phyloP scores from a whole-genome alignment of 37 sponge, comb jelly and placozoan species.

The Petrosia ficiformis region DNA sequence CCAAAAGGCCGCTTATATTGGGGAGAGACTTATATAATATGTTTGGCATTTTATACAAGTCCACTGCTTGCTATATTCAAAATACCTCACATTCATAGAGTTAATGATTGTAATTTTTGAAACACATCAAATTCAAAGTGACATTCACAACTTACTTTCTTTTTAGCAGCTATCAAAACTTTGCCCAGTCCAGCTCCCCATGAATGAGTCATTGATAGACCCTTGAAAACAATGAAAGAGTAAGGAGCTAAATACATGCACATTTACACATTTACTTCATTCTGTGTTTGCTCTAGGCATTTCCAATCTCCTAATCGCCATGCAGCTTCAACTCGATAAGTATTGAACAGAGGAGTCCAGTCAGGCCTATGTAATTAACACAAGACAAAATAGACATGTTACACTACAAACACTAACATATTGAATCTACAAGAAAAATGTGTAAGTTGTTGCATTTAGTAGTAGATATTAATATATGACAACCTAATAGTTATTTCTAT shows the following conservation, averaged over 20 bases:
- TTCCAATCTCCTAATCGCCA: slow-evolving; percentile 84
- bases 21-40: too few species aligned
- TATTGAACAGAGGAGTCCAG: slow-evolving; percentile 65
- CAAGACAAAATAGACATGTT: background rate
- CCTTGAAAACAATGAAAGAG: background rate
- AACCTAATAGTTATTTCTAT: background rate
- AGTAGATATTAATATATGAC: background rate
- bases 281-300: slow-evolving; percentile 49
- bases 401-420: too few species aligned
- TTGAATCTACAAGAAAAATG: background rate
- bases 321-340: slow-evolving; percentile 74
- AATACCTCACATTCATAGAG: too few species aligned
- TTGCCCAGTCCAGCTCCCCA: slow-evolving; percentile 82
- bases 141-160: slow-evolving; percentile 33
- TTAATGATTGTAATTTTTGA: too few species aligned
- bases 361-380: slow-evolving; percentile 37
- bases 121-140: background rate
- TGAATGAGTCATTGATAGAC: background rate
- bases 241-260: background rate
- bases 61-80: too few species aligned
- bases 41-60: too few species aligned
- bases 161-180: slow-evolving; percentile 68
- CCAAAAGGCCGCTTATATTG: too few species aligned
- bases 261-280: slow-evolving; percentile 19
- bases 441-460: background rate